Evolutionary conservation across 2,888 invertebrate genomes (phyloP).

Genomic region (Achlya flavicornis): DNA sequence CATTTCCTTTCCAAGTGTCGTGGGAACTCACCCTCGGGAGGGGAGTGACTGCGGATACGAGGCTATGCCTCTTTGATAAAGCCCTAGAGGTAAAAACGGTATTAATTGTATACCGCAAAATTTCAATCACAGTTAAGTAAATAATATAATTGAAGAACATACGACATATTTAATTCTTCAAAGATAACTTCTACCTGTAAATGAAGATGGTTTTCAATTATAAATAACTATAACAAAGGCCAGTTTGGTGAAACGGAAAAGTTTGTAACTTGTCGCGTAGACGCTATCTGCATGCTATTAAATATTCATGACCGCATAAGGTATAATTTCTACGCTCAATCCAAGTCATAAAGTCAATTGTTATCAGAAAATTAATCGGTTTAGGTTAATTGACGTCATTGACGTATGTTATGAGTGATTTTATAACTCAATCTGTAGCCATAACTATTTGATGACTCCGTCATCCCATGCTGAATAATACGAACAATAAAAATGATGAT

Average conservation of each 20-base stretch:
- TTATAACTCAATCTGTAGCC: slow-evolving; percentile 44
- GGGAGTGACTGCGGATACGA: slow-evolving; percentile 18
- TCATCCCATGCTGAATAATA: slow-evolving; percentile 20
- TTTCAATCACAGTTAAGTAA: neutral
- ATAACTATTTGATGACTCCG: slow-evolving; percentile 54
- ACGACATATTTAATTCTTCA: neutral
- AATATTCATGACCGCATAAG: slow-evolving; percentile 40
- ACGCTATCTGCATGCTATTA: slow-evolving; percentile 17
- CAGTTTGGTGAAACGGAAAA: neutral
- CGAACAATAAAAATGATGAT: slow-evolving; percentile 4
- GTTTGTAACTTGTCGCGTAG: neutral
- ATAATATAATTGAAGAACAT: neutral
- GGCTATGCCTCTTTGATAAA: slow-evolving; percentile 40
- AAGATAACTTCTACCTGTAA: no score
- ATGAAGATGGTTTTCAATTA: no score
- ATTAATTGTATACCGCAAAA: slow-evolving; percentile 40
- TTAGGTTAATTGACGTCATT: slow-evolving; percentile 50
- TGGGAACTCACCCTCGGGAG: slow-evolving; percentile 47
- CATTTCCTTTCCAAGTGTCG: slow-evolving; percentile 67
- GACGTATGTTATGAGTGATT: slow-evolving; percentile 45
- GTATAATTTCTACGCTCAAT: slow-evolving; percentile 31
- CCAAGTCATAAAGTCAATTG: slow-evolving; percentile 40
- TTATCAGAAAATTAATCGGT: slow-evolving; percentile 47
- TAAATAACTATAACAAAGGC: neutral
- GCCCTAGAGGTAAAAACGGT: slow-evolving; percentile 47